Percentiles rank a stretch among this genome's conserved stretches.
Conservation (phyloP, 1,140 invertebrate species). For the Theocolax elegans region DNA sequence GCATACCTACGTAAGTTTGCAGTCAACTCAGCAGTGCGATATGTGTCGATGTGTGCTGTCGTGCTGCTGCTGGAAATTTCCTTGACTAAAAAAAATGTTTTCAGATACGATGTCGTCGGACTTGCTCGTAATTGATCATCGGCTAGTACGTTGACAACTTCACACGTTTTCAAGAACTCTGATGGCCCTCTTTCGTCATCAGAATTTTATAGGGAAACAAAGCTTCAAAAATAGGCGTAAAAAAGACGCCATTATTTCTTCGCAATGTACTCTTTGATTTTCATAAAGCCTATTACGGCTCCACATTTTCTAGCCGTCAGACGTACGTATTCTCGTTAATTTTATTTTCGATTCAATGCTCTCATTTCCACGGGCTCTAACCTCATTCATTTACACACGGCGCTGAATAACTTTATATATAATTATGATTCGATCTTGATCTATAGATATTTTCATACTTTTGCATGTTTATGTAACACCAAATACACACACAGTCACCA, state of each 20-base stretch:
- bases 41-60: no score
- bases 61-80: no score
- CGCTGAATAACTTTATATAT: neutral
- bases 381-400: neutral
- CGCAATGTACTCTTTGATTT: slow-evolving; percentile 57
- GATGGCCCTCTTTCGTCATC: neutral
- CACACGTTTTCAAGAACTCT: neutral
- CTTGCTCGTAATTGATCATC: no score
- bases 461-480: no score
- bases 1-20: no score
- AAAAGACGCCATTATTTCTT: neutral
- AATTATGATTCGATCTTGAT: no score
- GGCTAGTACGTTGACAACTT: slow-evolving; percentile 14
- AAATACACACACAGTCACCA: no score
- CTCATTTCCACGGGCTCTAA: slow-evolving; percentile 23
- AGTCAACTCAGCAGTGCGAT: no score
- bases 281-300: slow-evolving; percentile 51
- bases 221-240: neutral
- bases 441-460: no score
- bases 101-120: no score
- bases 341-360: slow-evolving; percentile 39
- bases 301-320: slow-evolving; percentile 49
- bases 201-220: neutral
- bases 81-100: no score
- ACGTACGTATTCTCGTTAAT: slow-evolving; percentile 53